Evolutionary conservation across 2,888 invertebrate species (phyloP), one percentile per base, ranked within the genome.

Genomic region (Lithophane semibrunnea): DNA sequence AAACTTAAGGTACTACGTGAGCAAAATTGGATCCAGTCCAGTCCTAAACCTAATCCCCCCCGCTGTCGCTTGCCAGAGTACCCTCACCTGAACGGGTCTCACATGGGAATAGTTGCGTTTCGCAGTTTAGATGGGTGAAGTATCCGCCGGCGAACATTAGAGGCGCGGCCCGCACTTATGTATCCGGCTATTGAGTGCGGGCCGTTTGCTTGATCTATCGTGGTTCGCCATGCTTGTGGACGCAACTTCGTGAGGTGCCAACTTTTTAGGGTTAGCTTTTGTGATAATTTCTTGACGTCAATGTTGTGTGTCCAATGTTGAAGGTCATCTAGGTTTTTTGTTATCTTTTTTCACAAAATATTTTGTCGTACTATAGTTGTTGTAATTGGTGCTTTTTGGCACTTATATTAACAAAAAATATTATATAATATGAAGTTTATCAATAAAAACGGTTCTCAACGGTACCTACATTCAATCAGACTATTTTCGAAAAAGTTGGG

Each of bases 21-120:
- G 52, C 0, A 52, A 52, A 52, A 8, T 21, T 52, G 9, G 18
- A 52, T 21, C 18, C 18, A 3, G 18, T 52, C 52, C 3, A 52
- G 29, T 29, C 24, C 29, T 60, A 16, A 60, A 29, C 13, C 8
- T 18, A n/a, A n/a, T 73, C 37, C 9, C 21, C 3, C n/a, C 16
- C 78, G 82, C 87, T 84, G 9, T 42, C 72, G 60, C 79, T 65
- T 18, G 37, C 72, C 52, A 42, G 47, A 18, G 42, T 58, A n/a
- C 1, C 42, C 54, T 65, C 2, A 42, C 29, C 67, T 44, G 18
- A 56, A 29, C 29, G 72, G 79, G 60, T 71, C 76, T 81, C 90
- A 74, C 87, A 76, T 75, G 90, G 89, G 91, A 88, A 91, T 88
- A 89, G 89, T 88, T 85, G 79, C 75, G 88, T 88, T 86, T 85